A percentile compares a stretch with the other conserved stretches of the same genome.
Evolutionary conservation across 1,140 invertebrate genomes (phyloP).

Genomic region (Eupristina koningsbergeri): DNA sequence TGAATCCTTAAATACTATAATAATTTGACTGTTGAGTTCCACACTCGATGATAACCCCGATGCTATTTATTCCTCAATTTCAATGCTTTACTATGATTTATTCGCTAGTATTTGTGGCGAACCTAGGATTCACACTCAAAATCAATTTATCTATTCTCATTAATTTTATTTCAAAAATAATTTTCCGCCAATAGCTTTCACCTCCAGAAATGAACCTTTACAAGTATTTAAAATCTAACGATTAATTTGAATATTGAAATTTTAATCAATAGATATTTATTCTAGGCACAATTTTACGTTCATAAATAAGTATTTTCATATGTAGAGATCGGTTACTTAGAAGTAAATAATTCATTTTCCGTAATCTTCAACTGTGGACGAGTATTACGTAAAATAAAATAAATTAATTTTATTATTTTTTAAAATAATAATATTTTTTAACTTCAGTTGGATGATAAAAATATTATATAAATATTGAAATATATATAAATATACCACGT

Average conservation of each 20-base stretch:
- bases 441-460: too few relatives aligned
- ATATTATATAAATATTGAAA: too few relatives aligned
- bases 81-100: background rate
- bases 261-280: too few relatives aligned
- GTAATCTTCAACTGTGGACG: too few relatives aligned
- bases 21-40: slow-evolving; percentile 31
- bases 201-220: background rate
- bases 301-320: background rate
- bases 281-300: background rate
- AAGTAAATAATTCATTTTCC: background rate
- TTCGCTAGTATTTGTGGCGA: background rate
- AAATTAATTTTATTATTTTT: too few relatives aligned
- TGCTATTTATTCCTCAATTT: background rate
- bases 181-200: background rate
- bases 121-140: background rate
- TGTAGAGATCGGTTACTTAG: background rate
- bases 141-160: background rate
- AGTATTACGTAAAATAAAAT: too few relatives aligned
- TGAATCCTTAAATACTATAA: background rate
- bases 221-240: background rate
- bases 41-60: background rate
- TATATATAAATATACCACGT: too few relatives aligned
- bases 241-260: background rate
- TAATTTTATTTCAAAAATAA: background rate
- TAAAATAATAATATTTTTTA: too few relatives aligned